Evolutionary conservation across 2,113 vertebrate species (phyloP).

Genomic region (Merops nubicus): DNA sequence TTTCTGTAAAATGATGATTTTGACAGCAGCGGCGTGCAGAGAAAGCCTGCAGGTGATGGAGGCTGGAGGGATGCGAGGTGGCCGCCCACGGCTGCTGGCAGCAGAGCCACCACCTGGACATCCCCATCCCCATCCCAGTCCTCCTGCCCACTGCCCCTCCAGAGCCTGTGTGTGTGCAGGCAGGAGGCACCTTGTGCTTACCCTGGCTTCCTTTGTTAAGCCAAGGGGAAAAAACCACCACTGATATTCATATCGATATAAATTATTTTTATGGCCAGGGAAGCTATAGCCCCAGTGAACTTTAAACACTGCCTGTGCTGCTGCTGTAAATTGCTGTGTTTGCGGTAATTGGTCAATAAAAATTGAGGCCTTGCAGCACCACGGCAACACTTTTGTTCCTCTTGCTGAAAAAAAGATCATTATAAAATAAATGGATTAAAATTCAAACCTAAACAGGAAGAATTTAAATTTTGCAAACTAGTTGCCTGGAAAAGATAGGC

Average conservation of each 20-base stretch:
- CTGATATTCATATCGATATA: not conserved
- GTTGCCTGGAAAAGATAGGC: not conserved
- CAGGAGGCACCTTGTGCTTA: not conserved
- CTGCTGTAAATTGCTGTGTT: not conserved
- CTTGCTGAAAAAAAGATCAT: not conserved
- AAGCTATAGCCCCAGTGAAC: not conserved
- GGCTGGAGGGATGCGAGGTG: rapidly evolving
- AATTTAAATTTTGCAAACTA: not conserved
- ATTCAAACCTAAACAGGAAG: not conserved
- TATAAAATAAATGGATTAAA: not conserved
- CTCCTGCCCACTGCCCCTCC: no score
- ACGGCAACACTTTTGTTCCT: not conserved
- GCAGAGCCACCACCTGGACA: not conserved
- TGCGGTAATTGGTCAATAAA: not conserved
- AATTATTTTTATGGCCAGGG: not conserved
- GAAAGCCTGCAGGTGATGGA: not conserved
- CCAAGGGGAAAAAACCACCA: not conserved
- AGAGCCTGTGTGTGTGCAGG: not conserved
- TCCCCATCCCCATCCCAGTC: rapidly evolving
- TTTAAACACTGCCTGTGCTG: slow-evolving; percentile 4
- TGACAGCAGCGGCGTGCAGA: rapidly evolving
- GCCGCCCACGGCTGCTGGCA: not conserved
- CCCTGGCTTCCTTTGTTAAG: not conserved
- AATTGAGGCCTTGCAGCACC: not conserved
- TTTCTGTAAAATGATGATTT: rapidly evolving